Evolutionary conservation across 1,140 invertebrate species (phyloP).

Genomic region (Ephestia elutella): DNA sequence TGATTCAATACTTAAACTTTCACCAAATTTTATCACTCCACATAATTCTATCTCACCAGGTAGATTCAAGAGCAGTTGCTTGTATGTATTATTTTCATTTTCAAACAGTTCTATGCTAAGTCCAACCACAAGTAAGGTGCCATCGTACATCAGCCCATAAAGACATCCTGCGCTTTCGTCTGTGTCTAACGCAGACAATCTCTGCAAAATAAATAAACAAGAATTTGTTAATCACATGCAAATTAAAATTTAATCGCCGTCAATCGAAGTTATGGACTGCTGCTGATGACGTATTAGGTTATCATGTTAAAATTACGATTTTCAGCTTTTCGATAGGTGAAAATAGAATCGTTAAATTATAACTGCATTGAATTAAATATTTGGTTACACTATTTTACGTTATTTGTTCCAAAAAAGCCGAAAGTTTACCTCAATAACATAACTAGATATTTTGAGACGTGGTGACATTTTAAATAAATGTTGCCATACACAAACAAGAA

Average conservation of each 20-base stretch:
- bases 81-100: conserved; percentile 73
- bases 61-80: conserved; percentile 78
- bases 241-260: background rate
- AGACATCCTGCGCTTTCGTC: conserved; percentile 79
- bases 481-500: conserved; percentile 31
- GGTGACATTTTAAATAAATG: conserved; percentile 71
- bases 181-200: conserved; percentile 63
- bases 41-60: conserved; percentile 84
- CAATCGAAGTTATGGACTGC: conserved; percentile 9
- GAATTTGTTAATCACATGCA: background rate
- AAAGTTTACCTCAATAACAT: conserved; percentile 72
- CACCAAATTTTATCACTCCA: conserved; percentile 79
- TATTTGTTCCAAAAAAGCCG: background rate
- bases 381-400: too few relatives aligned
- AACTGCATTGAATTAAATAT: background rate
- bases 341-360: background rate
- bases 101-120: conserved; percentile 77
- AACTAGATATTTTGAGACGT: conserved; percentile 74
- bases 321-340: background rate
- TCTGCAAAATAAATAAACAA: conserved; percentile 33
- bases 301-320: conserved; percentile 4
- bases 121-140: conserved; percentile 79
- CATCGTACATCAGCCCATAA: conserved; percentile 83
- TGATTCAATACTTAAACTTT: conserved; percentile 70
- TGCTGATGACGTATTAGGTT: conserved; percentile 31